A percentile compares a stretch with the other conserved stretches of the same genome.
phyloP scores from a whole-genome alignment of 2,797 vertebrate genomes.

The Vultur gryphus region DNA sequence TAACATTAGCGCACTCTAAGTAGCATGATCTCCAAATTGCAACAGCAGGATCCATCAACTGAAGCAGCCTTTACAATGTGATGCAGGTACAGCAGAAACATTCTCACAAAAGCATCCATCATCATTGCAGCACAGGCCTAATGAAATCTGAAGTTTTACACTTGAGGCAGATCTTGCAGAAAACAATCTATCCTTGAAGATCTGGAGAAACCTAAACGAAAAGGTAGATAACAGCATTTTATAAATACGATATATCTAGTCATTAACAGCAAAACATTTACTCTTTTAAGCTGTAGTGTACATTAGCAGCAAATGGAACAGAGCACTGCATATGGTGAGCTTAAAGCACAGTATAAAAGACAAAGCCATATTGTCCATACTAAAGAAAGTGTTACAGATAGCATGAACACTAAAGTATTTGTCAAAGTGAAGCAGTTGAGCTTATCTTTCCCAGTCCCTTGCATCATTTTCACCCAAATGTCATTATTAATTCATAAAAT shows the following conservation, averaged over 20 bases:
- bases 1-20: background rate
- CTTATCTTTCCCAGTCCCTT: background rate
- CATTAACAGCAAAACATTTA: background rate
- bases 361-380: background rate
- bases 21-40: background rate
- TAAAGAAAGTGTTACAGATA: background rate
- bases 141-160: background rate
- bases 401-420: background rate
- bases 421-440: background rate
- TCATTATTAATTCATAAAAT: background rate
- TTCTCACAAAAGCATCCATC: background rate
- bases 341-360: background rate
- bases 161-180: slow-evolving; percentile 22
- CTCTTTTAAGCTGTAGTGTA: background rate
- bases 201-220: slow-evolving; percentile 13
- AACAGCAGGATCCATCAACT: background rate
- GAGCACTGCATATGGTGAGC: background rate
- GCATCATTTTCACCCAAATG: background rate
- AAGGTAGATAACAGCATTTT: background rate
- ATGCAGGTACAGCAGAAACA: background rate
- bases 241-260: background rate
- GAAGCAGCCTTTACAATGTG: background rate
- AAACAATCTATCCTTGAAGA: slow-evolving; percentile 12
- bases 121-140: background rate
- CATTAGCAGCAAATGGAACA: background rate